Base-by-base conservation (phyloP, 2,888 invertebrate genomes). In the Athetis lepigone region DNA sequence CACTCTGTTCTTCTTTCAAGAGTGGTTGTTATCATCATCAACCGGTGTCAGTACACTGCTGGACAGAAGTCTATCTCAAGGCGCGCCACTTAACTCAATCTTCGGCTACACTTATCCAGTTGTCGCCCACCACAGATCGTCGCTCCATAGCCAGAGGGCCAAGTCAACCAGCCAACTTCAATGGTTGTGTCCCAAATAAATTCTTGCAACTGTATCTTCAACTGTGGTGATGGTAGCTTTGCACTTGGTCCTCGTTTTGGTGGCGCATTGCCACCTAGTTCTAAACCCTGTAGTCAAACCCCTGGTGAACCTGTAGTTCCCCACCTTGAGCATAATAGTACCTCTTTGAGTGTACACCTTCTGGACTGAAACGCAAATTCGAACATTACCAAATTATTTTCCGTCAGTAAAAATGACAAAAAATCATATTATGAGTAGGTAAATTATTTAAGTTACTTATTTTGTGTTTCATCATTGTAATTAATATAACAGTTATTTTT, bases 201-300 rank as follows among this genome's bases (percentile, higher is more conserved):
- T 45, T 40, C 36, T 62, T n/a, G 23, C 13, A 27, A 62, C 8
- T 16, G 7, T 27, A n/a, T 59, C 52, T 7, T 66, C 19, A 39
- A 49, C n/a, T 4, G 67, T 67, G 16, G 66, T 67, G n/a, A 67
- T 64, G n/a, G 42, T 56, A 27, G 59, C 70, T 69, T 64, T 69
- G 45, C 55, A 68, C 29, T 8, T 39, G 13, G 66, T 67, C 16
- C 51, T 64, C 27, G 40, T 43, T 57, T 56, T 55, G 2, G 56
- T 66, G 19, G 65, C 49, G 42, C 70, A 65, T 42, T 60, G 65
- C 60, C 45, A 66, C 51, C 51, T 61, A 2, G 21, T 49, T 21
- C 18, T 65, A 8, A n/a, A 1, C 23, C 65, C 57, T 21, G 6
- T 11, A 4, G 64, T 21, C 5, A 40, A 13, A 16, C 57, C 57